These are phyloP conservation scores for Lemur catta DNA, from an alignment of 2,797 vertebrate genomes.

Conservation along the genomic window DNA sequence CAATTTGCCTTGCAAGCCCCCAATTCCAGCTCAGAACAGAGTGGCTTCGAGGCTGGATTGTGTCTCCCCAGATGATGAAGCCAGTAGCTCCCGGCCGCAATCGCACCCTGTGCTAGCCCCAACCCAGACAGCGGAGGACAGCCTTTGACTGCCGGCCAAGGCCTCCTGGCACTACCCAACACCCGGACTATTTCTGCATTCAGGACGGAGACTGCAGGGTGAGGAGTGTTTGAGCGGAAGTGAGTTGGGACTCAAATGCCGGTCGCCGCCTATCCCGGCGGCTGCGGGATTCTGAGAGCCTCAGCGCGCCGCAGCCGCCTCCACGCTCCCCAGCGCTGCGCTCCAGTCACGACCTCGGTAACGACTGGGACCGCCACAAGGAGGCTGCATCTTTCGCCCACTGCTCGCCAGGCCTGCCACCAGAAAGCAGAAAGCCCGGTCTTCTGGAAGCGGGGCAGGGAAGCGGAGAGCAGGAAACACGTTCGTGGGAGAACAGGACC, in stretches of 20 bases:
- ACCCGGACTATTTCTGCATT: neutral
- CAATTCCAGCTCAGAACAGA: neutral
- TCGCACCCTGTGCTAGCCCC: accelerated
- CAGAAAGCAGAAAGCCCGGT: neutral
- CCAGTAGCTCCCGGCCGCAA: accelerated
- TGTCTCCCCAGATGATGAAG: neutral
- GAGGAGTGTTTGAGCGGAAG: neutral
- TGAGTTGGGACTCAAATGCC: accelerated
- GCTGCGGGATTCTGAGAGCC: accelerated
- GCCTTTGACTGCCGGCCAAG: neutral
- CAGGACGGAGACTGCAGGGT: neutral
- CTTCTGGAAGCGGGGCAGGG: neutral
- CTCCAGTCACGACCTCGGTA: neutral
- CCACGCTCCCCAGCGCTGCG: accelerated
- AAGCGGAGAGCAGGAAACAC: neutral
- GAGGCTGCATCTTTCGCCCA: neutral
- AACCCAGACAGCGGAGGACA: accelerated
- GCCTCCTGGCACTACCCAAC: neutral
- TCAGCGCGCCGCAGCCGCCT: accelerated
- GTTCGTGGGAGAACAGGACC: neutral
- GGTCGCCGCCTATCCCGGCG: accelerated
- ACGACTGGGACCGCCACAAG: neutral
- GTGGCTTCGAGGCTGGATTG: neutral
- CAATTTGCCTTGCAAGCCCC: neutral
- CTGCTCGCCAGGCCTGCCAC: neutral